Evolutionary conservation across 2,797 vertebrate species (phyloP), one percentile per base, ranked within the genome.

Genomic region (Pipistrellus pipistrellus): DNA sequence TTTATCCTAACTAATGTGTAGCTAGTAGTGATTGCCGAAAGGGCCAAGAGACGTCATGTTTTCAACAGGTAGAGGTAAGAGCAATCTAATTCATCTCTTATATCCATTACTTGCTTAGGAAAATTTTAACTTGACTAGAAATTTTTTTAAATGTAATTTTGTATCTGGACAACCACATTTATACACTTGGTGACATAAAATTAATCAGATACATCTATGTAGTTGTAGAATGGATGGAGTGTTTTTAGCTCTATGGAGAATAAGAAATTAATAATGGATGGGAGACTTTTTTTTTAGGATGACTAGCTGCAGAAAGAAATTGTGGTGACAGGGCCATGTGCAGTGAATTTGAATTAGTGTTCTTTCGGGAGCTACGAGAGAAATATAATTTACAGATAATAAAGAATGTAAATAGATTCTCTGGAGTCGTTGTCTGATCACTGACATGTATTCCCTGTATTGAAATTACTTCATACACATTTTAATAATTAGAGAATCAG

Each of bases 351-450:
- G 89, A 97, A 97, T 97, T 93, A 95, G 89, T 87, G 92, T 96
- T 93, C 96, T 95, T 95, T 75, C 87, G 91, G 91, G 89, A 96
- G 71, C 92, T 95, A 90, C 59, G 76, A 85, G 73, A 94, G 94
- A 96, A 96, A 95, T 93, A 85, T 66, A 91, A 95, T 95, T 97
- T 96, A 97, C 78, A 95, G 93, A 95, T 95, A 95, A 96, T 97
- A 95, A 97, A 90, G 95, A 96, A 96, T 15, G 30, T 96, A 97
- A 97, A 96, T 96, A 96, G 94, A 95, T 93, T 96, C 91, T 96
- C 96, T 46, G 77, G 92, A 97, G 89, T 91, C 9, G 0, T 83
- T 23, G 12, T 88, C 88, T 88, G 77, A 94, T 97, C 27, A 3
- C 71, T 94, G 86, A 90, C 84, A 94, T 89, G 57, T 80, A 93